Base-by-base conservation (phyloP, 1,140 invertebrate species). In the Eubasilissa regina region DNA sequence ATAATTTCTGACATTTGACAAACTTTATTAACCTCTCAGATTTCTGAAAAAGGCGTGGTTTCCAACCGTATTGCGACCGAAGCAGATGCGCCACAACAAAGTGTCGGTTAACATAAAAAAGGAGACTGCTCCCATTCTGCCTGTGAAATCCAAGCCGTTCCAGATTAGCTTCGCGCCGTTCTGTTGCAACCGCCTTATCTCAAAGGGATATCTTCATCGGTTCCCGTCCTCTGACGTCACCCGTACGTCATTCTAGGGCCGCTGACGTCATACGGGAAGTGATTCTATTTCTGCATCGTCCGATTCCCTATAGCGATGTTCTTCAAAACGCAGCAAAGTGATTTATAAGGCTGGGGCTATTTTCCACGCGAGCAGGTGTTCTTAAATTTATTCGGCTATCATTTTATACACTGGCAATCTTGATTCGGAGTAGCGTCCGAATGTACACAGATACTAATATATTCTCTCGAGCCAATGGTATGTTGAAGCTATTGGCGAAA, bases 201-300 rank as follows among this genome's bases (percentile, higher is more conserved):
- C 68, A 19, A 56, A 74, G 70, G 70, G 70, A 47, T 47, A 47
- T 10, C 43, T 47, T 11, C 47, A 44, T 43, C 25, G 21, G 10
- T 72, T 19, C 21, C 15, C 25, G 17, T 72, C 83, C 80, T 84
- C 25, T 78, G 80, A 86, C 86, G 86, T 87, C 83, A 84, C 55
- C 0, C 60, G 85, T 82, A 85, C 87, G 86, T 87, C 85, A 87
- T 84, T 35, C 51, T 74, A 84, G 78, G 84, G 84, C 87, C 87
- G 55, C 13, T 75, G 74, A 75, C 74, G 74, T 75, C 74, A 75
- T 56, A 48, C 56, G 19, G 45, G 74, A 48, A 75, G 35, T 48
- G 45, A 3, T 60, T 17, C 56, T 75, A 62, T 75, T 75, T 64
- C 74, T 75, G 56, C 51, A 58, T 13, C 19, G 43, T n/a, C 85